Conservation (phyloP, 2,888 invertebrate species). For the Ophraella communa region DNA sequence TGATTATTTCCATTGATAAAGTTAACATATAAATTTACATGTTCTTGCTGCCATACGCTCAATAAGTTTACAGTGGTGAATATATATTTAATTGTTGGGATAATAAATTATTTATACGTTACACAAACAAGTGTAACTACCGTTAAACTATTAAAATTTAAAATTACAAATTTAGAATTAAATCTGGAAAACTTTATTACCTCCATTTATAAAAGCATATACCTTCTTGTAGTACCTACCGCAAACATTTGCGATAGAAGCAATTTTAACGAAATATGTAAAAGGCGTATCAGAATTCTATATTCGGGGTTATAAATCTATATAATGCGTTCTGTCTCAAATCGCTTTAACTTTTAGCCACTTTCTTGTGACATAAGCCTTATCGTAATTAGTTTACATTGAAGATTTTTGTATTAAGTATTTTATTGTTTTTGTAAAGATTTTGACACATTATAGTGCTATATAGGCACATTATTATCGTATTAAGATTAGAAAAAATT, state of each 20-base stretch:
- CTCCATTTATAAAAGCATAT: constrained; percentile 5
- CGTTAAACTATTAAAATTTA: not conserved
- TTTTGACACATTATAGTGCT: too few relatives aligned
- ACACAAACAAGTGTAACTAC: not conserved
- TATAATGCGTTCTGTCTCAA: too few relatives aligned
- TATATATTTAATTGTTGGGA: not conserved
- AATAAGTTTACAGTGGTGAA: not conserved
- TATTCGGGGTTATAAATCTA: not conserved
- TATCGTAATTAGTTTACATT: too few relatives aligned
- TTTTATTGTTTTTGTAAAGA: too few relatives aligned
- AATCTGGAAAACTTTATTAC: not conserved
- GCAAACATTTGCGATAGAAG: not conserved
- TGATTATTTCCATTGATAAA: too few relatives aligned
- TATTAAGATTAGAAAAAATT: too few relatives aligned
- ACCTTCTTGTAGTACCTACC: not conserved
- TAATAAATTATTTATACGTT: not conserved
- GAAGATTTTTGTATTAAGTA: too few relatives aligned
- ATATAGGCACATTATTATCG: too few relatives aligned
- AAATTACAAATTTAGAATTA: not conserved
- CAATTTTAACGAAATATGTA: constrained; percentile 8
- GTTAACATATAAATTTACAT: too few relatives aligned
- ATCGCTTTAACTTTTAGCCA: too few relatives aligned
- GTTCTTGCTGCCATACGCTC: too few relatives aligned
- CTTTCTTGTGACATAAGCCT: too few relatives aligned
- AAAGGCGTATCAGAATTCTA: not conserved